phyloP scores from a whole-genome alignment of 1,140 invertebrate species.

The Octopus sinensis region DNA sequence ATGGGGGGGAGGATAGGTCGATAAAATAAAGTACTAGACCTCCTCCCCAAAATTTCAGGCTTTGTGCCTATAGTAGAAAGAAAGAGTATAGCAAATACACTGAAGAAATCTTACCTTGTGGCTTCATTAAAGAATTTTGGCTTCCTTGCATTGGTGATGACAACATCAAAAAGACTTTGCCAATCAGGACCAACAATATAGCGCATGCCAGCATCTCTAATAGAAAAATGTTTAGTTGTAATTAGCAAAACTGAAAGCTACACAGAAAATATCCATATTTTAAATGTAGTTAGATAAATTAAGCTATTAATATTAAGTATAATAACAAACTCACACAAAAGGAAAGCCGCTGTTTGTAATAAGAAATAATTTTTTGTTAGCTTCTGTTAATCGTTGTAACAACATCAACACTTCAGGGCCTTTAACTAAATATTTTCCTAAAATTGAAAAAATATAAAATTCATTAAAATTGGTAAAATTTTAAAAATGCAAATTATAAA shows the following conservation, averaged over 20 bases:
- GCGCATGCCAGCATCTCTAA: conserved; percentile 86
- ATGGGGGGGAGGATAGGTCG: too few species aligned
- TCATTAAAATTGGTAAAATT: neutral
- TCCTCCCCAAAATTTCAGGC: too few species aligned
- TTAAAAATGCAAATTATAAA: too few species aligned
- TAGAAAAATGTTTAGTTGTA: conserved; percentile 26
- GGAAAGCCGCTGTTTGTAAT: conserved; percentile 95
- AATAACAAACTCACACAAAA: conserved; percentile 80
- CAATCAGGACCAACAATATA: conserved; percentile 85
- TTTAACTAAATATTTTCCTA: conserved; percentile 76
- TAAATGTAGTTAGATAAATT: neutral
- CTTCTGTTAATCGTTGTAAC: conserved; percentile 71
- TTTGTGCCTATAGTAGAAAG: too few species aligned
- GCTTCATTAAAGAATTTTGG: conserved; percentile 92
- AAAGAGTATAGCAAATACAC: neutral
- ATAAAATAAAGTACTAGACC: too few species aligned
- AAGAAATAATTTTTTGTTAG: conserved; percentile 86
- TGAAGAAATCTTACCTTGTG: conserved; percentile 56
- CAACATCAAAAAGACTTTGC: conserved; percentile 88
- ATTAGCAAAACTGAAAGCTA: neutral
- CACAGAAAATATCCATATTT: neutral
- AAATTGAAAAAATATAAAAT: conserved; percentile 42
- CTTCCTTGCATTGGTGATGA: conserved; percentile 92
- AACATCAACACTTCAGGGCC: conserved; percentile 74
- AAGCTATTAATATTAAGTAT: neutral